A percentile compares a stretch with the other conserved stretches of the same genome.
Conservation (phyloP, 2,797 vertebrate species). For the Siniperca obscura region DNA sequence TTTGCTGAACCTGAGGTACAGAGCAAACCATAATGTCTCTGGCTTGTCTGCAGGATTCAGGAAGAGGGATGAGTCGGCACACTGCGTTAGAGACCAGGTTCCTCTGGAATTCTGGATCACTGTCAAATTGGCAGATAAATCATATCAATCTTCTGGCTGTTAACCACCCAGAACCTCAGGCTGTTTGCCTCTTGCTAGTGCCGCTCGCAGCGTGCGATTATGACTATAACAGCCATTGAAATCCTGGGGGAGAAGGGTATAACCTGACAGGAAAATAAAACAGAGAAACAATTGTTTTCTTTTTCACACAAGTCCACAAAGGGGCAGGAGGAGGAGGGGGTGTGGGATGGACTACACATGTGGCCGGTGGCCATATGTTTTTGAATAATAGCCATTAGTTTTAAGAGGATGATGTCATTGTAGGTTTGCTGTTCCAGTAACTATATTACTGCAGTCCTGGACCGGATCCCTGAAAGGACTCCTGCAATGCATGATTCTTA, state of each 20-base stretch:
- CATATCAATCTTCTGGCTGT: conserved; percentile 69
- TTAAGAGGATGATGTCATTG: conserved; percentile 82
- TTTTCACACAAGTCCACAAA: conserved; percentile 45
- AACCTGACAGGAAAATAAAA: conserved; percentile 58
- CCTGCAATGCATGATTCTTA: conserved; percentile 46
- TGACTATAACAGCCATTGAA: conserved; percentile 35
- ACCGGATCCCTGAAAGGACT: conserved; percentile 66
- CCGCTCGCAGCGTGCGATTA: conserved; percentile 48
- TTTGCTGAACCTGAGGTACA: conserved; percentile 26
- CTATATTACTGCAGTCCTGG: conserved; percentile 73
- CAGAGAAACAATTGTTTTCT: conserved; percentile 73
- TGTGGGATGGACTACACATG: conserved; percentile 60
- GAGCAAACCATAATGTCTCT: conserved; percentile 43
- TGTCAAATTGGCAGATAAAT: conserved; percentile 67
- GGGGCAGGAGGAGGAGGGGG: conserved; percentile 16
- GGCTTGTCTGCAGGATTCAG: conserved; percentile 38
- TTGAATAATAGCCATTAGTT: conserved; percentile 81
- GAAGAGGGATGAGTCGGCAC: conserved; percentile 44
- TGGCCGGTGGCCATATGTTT: conserved; percentile 75
- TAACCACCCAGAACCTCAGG: conserved; percentile 51
- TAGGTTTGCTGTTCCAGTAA: conserved; percentile 79
- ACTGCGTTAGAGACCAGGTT: conserved; percentile 36
- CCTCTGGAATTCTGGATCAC: conserved; percentile 64
- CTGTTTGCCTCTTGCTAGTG: conserved; percentile 52
- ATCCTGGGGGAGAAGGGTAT: conserved; percentile 18